Base-by-base conservation (phyloP, 2,113 vertebrate genomes). In the Genyomyrus donnyi region DNA sequence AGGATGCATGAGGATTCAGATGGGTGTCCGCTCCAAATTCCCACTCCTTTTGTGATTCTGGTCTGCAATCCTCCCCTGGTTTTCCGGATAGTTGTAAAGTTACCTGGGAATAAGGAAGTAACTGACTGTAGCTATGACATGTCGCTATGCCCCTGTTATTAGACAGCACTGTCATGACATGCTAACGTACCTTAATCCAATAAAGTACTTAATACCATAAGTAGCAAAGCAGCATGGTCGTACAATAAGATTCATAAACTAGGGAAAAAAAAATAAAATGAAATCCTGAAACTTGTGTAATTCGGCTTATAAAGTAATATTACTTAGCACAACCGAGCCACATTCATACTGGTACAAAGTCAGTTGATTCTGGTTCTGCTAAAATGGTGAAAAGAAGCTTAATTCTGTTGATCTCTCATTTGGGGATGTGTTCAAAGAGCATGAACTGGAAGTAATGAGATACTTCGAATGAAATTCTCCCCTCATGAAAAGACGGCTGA, bases 361-460 rank as follows among this genome's bases (percentile, higher is more conserved):
- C 45, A 11, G 48, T 49, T 56, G 85, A 87, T 53, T 48, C 49
- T 6, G 19, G n/a, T 56, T 48, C 10, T 53, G n/a, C 85, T 27
- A 31, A 87, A 87, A 53, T 53, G 27, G 49, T 87, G 48, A 53
- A 48, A 53, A 87, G 85, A 52, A 53, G 85, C 85, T 35, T 53
- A 87, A 53, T 87, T 87, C 85, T 87, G 85, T 53, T 87, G 85
- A 87, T 87, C 85, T 86, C 48, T 87, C 50, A 87, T 53, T 53
- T 53, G 50, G 85, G 48, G 27, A 85, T 46, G 85, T 87, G 85
- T 87, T 87, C 85, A 53, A 53, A 87, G 49, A 87, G 50, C 85
- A 87, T 87, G 85, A 87, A 87, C 85, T 53, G 50, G 31, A 19
- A 53, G 50, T 87, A 87, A 87, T 87, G 85, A 87, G n/a, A 35